These are phyloP conservation scores for Catamblyrhynchus diadema DNA, from an alignment of 2,797 vertebrate genomes.

Conservation along the genomic window DNA sequence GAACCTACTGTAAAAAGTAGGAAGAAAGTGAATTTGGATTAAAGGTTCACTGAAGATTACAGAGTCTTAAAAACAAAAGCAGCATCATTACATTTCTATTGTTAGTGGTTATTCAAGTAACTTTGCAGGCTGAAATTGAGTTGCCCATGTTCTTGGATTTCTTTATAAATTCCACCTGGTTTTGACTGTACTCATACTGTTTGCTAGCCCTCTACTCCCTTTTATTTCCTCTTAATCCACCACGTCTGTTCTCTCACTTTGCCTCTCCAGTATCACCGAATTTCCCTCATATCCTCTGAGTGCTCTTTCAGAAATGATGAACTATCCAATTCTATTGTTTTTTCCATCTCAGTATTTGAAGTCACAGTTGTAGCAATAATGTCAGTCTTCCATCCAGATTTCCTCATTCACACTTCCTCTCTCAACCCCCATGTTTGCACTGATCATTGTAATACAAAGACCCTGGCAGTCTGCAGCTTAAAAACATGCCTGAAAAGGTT, in stretches of 20 bases:
- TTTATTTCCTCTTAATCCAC: slow-evolving; percentile 2
- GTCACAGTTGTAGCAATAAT: background rate
- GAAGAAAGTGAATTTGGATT: background rate
- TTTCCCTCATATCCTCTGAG: background rate
- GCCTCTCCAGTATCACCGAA: slow-evolving; percentile 10
- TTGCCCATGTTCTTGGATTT: background rate
- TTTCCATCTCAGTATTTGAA: slow-evolving; percentile 5
- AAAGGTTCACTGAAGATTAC: background rate
- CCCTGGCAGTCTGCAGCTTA: background rate
- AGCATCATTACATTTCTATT: background rate
- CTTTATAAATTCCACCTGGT: slow-evolving; percentile 12
- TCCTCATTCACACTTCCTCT: background rate
- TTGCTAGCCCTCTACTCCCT: background rate
- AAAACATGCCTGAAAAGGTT: background rate
- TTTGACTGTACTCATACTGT: background rate
- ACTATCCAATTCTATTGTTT: background rate
- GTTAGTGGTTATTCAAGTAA: background rate
- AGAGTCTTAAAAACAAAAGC: background rate
- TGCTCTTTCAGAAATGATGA: slow-evolving; percentile 1
- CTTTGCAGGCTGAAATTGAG: background rate
- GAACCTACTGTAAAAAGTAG: background rate
- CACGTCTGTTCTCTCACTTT: slow-evolving; percentile 42
- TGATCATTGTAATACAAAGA: background rate
- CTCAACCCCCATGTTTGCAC: background rate
- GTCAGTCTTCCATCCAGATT: background rate